Evolutionary conservation across 2,113 vertebrate species (phyloP).

Genomic region (Daphoenositta chrysoptera): DNA sequence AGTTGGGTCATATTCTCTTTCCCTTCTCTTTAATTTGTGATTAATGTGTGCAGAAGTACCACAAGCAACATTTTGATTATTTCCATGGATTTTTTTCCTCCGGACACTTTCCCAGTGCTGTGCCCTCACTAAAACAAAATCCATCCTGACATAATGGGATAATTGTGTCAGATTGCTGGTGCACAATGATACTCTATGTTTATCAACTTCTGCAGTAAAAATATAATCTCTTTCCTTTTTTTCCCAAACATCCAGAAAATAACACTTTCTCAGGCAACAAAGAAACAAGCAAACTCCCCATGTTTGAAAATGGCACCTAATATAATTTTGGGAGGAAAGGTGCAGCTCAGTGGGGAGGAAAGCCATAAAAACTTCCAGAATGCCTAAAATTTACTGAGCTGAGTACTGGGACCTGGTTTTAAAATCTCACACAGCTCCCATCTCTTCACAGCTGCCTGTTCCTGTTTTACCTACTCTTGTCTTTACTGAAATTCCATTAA

Average conservation of each 20-base stretch:
- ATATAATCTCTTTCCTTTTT: not conserved
- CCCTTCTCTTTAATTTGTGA: not conserved
- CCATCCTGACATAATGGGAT: not conserved
- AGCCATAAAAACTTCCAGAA: not conserved
- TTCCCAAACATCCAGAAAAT: not conserved
- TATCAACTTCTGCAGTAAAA: not conserved
- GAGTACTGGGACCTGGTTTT: not conserved
- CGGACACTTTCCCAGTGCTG: not conserved
- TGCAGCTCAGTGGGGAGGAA: not conserved
- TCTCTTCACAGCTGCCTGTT: not conserved
- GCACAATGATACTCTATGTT: not conserved
- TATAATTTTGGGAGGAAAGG: not conserved
- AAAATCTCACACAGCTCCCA: not conserved
- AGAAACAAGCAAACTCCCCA: not conserved
- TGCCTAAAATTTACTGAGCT: not conserved
- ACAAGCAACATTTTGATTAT: not conserved
- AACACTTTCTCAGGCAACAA: not conserved
- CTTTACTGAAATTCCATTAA: not conserved
- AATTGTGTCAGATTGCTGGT: not conserved
- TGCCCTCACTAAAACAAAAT: not conserved
- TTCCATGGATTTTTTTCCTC: not conserved
- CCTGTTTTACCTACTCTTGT: not conserved
- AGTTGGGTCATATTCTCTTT: not conserved
- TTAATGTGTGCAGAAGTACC: not conserved
- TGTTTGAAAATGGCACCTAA: not conserved